phyloP scores from a whole-genome alignment of 2,797 vertebrate genomes.

The Enteromius mattozi region DNA sequence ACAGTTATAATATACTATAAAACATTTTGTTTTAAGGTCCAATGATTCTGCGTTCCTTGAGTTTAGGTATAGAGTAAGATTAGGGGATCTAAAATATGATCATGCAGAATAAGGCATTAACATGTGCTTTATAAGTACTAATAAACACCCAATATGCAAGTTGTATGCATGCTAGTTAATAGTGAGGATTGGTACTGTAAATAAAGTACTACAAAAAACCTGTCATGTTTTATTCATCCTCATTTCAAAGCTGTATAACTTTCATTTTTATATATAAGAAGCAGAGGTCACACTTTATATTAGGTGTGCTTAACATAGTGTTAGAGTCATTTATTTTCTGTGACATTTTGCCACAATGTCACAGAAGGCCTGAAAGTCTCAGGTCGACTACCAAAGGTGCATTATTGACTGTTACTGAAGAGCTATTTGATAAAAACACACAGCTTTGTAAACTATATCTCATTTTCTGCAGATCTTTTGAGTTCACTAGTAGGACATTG shows the following conservation, averaged over 20 bases:
- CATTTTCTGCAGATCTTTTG: neutral
- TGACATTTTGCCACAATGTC: neutral
- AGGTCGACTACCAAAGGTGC: neutral
- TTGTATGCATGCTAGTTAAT: no score
- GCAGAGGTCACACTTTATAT: neutral
- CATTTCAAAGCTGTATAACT: neutral
- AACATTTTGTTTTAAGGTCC: neutral
- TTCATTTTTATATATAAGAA: neutral
- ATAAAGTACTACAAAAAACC: no score
- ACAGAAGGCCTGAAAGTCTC: neutral
- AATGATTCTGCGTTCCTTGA: neutral
- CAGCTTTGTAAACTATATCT: neutral
- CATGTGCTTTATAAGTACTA: no score
- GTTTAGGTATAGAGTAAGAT: no score
- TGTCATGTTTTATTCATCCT: neutral
- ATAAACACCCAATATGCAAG: no score
- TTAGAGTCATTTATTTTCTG: neutral
- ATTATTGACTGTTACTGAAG: neutral
- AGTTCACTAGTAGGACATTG: slow-evolving; percentile 2
- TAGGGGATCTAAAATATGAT: no score
- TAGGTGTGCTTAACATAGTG: neutral
- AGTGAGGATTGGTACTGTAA: no score
- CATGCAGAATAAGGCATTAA: no score
- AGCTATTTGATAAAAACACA: neutral
- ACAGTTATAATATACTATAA: neutral